These are phyloP conservation scores for Amblyteles armatorius DNA, from an alignment of 2,888 invertebrate genomes.

Conservation along the genomic window DNA sequence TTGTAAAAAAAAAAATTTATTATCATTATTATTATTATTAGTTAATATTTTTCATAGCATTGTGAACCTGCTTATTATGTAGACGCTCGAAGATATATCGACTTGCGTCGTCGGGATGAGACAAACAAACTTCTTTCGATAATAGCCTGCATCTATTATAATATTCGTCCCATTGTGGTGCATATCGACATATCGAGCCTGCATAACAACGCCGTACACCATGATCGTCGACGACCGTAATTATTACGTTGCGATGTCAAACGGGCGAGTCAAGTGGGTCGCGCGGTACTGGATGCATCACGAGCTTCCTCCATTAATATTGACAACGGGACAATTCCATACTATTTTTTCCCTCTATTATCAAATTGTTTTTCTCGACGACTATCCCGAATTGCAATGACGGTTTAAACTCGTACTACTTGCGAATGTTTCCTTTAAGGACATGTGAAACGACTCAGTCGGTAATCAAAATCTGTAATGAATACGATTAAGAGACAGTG, in stretches of 20 bases:
- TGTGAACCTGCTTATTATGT: neutral
- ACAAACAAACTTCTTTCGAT: neutral
- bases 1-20: constrained; percentile 6
- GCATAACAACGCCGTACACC: neutral
- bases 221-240: constrained; percentile 20
- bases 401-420: neutral
- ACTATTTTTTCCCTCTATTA: neutral
- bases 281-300: constrained; percentile 30
- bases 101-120: neutral
- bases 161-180: neutral
- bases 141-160: neutral
- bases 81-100: neutral
- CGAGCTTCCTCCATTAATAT: constrained; percentile 1
- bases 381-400: neutral
- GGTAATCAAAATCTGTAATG: no score
- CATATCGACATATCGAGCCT: neutral
- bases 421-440: no score
- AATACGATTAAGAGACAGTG: no score
- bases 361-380: neutral
- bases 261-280: constrained; percentile 55
- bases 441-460: no score
- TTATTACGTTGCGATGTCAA: constrained; percentile 52
- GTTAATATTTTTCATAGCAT: neutral
- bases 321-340: neutral
- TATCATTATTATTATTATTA: neutral